Percentiles rank a stretch among this genome's conserved stretches.
Evolutionary conservation across 2,888 invertebrate species (phyloP).

Genomic region (Escarpia spicata): DNA sequence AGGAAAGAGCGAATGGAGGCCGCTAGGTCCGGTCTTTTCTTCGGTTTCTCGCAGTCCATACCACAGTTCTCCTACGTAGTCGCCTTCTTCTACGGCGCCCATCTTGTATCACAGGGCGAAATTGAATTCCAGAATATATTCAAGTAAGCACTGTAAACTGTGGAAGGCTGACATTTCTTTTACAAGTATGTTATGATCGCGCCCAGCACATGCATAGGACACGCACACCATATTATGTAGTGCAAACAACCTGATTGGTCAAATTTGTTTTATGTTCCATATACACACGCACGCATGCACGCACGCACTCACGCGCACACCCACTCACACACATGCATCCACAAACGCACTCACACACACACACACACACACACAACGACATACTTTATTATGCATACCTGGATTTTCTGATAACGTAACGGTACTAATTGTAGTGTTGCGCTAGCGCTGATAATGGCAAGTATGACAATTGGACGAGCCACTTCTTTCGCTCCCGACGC

Average conservation of each 20-base stretch:
- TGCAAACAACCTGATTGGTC: too few relatives aligned
- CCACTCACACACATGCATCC: background rate
- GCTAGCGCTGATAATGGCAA: slow-evolving; percentile 68
- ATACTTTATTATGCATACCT: background rate
- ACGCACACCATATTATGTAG: too few relatives aligned
- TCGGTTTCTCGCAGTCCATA: slow-evolving; percentile 67
- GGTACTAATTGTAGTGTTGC: slow-evolving; percentile 56
- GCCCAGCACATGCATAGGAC: too few relatives aligned
- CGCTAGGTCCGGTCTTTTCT: slow-evolving; percentile 56
- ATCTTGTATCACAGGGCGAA: slow-evolving; percentile 66
- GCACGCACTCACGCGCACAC: background rate
- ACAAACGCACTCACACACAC: background rate
- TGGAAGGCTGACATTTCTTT: too few relatives aligned
- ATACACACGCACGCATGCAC: background rate
- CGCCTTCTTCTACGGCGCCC: slow-evolving; percentile 69
- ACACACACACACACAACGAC: background rate
- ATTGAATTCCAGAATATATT: slow-evolving; percentile 54
- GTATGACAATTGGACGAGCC: slow-evolving; percentile 54
- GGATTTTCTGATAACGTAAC: background rate
- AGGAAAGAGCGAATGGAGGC: slow-evolving; percentile 1
- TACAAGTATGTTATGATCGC: too few relatives aligned
- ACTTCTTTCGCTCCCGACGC: slow-evolving; percentile 47
- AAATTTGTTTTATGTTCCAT: too few relatives aligned
- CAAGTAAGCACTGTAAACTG: background rate
- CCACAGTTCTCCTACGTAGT: slow-evolving; percentile 70